Base-by-base conservation (phyloP, 2,888 invertebrate species). In the Globia sparganii region DNA sequence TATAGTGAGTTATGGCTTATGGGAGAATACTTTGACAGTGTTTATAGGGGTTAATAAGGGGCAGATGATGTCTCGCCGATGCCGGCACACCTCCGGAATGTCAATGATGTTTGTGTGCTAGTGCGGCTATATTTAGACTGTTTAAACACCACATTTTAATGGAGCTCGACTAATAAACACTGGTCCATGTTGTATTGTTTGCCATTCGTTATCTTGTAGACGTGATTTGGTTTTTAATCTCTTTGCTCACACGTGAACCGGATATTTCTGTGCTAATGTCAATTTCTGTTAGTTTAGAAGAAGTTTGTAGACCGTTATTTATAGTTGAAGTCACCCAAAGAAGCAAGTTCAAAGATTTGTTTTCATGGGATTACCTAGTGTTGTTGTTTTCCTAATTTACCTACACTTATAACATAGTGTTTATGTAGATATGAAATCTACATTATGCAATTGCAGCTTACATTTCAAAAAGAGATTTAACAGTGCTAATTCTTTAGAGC, bases 31-130 rank as follows among this genome's bases (percentile, higher is more conserved):
- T 89, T 90, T 90, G 91, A 91, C 93, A 90, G 85, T 91, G 89
- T 90, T 94, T 92, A 92, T 89, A 88, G 93, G 87, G 95, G 95
- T 95, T 95, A 95, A 95, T 92, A 92, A 93, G 95, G 95, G 92
- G 87, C 88, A 88, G 87, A 87, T 88, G 88, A 88, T 83, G 88
- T 59, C 56, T 73, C 68, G 85, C 75, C 88, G 81, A 77, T 70
- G 72, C 64, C 66, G 66, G 74, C 72, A 77, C 56, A 80, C 59
- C 61, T 49, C 13, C 74, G 75, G 88, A 86, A 87, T 87, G 87
- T 85, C 79, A 80, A 79, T 78, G 77, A 78, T 80, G 85, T 78
- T 77, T 74, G 71, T 43, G 59, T 49, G 77, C 37, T 46, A 61
- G 62, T 46, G 34, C 53, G 18, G 62, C 34, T 86, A 83, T 81